Evolutionary conservation across 2,797 vertebrate species (phyloP).

Genomic region (Typhlichthys subterraneus): DNA sequence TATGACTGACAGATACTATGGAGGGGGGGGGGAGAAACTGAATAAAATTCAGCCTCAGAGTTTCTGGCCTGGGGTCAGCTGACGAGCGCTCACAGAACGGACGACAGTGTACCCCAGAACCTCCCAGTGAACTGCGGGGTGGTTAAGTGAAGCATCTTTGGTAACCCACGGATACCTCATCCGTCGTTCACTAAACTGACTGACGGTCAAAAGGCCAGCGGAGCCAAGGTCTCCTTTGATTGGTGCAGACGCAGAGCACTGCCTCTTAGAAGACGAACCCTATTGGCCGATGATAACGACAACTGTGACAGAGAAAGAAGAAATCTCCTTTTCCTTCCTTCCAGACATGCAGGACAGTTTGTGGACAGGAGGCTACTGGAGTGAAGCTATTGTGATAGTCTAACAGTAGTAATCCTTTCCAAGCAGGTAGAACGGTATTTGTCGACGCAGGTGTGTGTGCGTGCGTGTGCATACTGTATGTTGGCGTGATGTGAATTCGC

Average conservation of each 20-base stretch:
- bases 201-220: conserved; percentile 42
- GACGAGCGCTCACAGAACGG: conserved; percentile 23
- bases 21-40: conserved; percentile 23
- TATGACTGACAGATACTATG: conserved; percentile 75
- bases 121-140: conserved; percentile 1
- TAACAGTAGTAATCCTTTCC: not conserved
- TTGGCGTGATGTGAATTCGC: conserved; percentile 47
- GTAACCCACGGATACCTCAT: conserved; percentile 52
- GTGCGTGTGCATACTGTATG: conserved; percentile 40
- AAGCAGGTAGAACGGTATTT: conserved; percentile 27
- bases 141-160: conserved; percentile 32
- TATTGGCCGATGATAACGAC: conserved; percentile 48
- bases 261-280: conserved; percentile 69
- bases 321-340: conserved; percentile 6
- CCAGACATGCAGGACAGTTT: conserved; percentile 38
- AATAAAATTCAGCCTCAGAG: conserved; percentile 38
- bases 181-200: conserved; percentile 42
- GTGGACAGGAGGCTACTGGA: not conserved
- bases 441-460: conserved; percentile 17
- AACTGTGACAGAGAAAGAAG: conserved; percentile 24
- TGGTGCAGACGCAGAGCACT: conserved; percentile 71
- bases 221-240: conserved; percentile 46
- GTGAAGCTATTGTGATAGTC: too few relatives aligned
- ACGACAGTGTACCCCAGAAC: not conserved
- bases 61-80: not conserved